A percentile compares a stretch with the other conserved stretches of the same genome.
phyloP scores from a whole-genome alignment of 2,888 invertebrate species.

The Phortica magna region DNA sequence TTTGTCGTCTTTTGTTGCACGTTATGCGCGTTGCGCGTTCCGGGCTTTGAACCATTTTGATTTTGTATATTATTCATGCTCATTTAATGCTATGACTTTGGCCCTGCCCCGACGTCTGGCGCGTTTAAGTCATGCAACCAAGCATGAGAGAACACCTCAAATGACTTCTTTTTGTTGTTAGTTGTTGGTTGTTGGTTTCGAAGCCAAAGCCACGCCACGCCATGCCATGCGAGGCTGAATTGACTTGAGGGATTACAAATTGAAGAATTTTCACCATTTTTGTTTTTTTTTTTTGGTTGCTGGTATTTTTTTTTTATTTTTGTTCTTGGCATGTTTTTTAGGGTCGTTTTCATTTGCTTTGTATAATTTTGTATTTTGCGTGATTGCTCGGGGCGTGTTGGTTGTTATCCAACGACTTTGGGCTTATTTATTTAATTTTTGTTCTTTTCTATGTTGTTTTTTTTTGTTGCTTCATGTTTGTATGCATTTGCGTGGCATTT shows the following conservation, averaged over 20 bases:
- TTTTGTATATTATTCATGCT: conserved; percentile 14
- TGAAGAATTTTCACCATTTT: conserved; percentile 27
- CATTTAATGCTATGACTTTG: background rate
- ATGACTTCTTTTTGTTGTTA: conserved; percentile 57
- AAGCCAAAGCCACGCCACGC: no score
- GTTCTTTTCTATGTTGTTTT: conserved; percentile 29
- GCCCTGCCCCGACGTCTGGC: conserved; percentile 39
- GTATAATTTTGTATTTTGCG: conserved; percentile 71
- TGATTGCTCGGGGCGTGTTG: conserved; percentile 73
- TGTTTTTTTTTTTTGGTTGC: conserved; percentile 27
- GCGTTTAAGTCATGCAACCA: conserved; percentile 51
- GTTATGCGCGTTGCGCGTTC: background rate
- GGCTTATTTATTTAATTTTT: conserved; percentile 31
- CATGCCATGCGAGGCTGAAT: background rate
- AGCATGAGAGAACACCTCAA: conserved; percentile 69
- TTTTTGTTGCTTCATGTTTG: conserved; percentile 39
- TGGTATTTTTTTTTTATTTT: background rate
- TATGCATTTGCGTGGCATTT: conserved; percentile 52
- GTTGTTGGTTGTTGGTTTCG: background rate
- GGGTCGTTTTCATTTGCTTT: conserved; percentile 59
- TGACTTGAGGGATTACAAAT: conserved; percentile 16
- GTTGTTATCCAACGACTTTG: conserved; percentile 49
- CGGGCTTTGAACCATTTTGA: background rate
- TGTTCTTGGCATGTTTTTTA: conserved; percentile 64
- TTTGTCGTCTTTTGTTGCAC: background rate